These are phyloP conservation scores for Chloromyia formosa DNA, from an alignment of 2,888 invertebrate genomes.

Conservation along the genomic window DNA sequence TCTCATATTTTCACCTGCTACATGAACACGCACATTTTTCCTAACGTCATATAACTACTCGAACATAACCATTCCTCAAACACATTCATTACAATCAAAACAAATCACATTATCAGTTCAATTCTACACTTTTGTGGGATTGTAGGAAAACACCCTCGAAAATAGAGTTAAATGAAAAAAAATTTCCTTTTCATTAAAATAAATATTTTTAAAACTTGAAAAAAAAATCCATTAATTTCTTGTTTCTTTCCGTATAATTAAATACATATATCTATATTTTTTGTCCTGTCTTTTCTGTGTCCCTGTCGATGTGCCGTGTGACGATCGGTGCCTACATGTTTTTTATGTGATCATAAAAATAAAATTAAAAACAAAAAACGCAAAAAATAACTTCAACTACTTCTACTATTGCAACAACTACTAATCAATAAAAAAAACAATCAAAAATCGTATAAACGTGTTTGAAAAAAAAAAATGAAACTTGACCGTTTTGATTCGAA, in stretches of 20 bases:
- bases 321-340: slow-evolving; percentile 62
- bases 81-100: no score
- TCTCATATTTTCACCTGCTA: no score
- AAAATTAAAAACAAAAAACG: slow-evolving; percentile 34
- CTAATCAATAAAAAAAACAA: slow-evolving; percentile 32
- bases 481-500: no score
- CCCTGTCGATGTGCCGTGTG: slow-evolving; percentile 63
- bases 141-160: no score
- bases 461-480: slow-evolving; percentile 50
- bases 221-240: slow-evolving; percentile 12
- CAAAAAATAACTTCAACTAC: slow-evolving; percentile 44
- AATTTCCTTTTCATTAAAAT: slow-evolving; percentile 45
- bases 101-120: no score
- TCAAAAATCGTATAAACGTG: slow-evolving; percentile 2
- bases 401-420: slow-evolving; percentile 36
- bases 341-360: slow-evolving; percentile 57
- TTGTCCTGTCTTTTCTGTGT: slow-evolving; percentile 65
- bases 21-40: no score
- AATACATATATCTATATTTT: slow-evolving; percentile 56
- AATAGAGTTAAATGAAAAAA: no score
- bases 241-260: slow-evolving; percentile 45
- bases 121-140: no score
- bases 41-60: no score
- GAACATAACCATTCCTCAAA: no score
- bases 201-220: slow-evolving; percentile 59